Percentiles rank a stretch among this genome's conserved stretches.
These are phyloP conservation scores for Caiman crocodilus DNA, from an alignment of 2,797 vertebrate species.

Conservation along the genomic window DNA sequence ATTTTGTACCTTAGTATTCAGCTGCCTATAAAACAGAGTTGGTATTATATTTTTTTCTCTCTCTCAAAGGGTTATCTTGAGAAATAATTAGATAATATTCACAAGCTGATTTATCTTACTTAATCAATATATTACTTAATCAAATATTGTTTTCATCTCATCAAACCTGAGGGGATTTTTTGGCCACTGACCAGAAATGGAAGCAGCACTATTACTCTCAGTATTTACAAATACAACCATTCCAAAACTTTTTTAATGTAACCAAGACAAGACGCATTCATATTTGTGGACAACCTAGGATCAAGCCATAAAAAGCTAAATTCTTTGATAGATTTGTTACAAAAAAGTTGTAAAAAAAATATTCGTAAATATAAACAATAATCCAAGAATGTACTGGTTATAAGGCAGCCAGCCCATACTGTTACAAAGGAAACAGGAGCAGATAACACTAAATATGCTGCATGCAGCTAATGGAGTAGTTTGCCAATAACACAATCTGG, in stretches of 20 bases:
- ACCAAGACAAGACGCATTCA: too few species aligned
- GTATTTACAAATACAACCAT: too few species aligned
- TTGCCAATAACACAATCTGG: slow-evolving; percentile 43
- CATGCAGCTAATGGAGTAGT: slow-evolving; percentile 16
- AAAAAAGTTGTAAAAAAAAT: slow-evolving; percentile 51
- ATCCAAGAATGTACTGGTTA: slow-evolving; percentile 34
- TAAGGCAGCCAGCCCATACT: slow-evolving; percentile 27
- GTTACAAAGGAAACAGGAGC: slow-evolving; percentile 49
- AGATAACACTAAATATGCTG: slow-evolving; percentile 70
- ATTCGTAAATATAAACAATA: background rate
- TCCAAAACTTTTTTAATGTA: too few species aligned
- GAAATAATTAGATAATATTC: background rate
- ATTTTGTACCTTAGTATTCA: background rate
- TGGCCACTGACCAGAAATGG: too few species aligned
- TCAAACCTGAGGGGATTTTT: too few species aligned
- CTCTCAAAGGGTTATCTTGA: background rate
- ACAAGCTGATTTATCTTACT: background rate
- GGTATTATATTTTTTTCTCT: background rate
- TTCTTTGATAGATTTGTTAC: background rate
- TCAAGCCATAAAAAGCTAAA: too few species aligned
- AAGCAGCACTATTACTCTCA: too few species aligned
- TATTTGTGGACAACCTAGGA: too few species aligned
- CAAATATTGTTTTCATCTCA: background rate
- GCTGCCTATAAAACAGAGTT: background rate
- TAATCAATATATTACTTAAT: slow-evolving; percentile 4